These are phyloP conservation scores for Patella ulyssiponensis DNA, from an alignment of 2,888 invertebrate species.

Conservation along the genomic window DNA sequence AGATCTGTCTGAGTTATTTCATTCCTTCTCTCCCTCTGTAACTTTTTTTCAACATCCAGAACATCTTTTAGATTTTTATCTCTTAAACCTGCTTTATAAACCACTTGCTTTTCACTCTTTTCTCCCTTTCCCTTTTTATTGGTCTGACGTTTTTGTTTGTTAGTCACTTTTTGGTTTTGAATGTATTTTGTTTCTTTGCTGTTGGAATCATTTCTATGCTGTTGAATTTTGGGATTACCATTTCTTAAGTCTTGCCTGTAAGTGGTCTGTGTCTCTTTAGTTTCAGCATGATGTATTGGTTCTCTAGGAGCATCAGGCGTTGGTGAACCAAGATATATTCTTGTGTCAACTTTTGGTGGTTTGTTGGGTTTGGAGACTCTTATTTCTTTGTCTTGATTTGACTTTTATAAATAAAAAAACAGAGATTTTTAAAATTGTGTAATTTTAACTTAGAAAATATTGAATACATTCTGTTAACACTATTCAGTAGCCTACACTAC, in stretches of 20 bases:
- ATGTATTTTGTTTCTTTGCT: not conserved
- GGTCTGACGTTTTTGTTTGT: not conserved
- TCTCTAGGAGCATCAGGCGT: conserved; percentile 21
- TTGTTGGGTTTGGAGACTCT: conserved; percentile 27
- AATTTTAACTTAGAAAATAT: no score
- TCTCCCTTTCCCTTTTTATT: not conserved
- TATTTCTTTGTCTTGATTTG: conserved; percentile 31
- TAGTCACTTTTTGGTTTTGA: conserved; percentile 7
- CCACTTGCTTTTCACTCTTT: not conserved
- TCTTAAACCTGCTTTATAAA: conserved; percentile 30
- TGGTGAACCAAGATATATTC: conserved; percentile 37
- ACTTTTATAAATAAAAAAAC: no score
- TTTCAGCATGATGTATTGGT: not conserved
- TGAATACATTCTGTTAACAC: no score
- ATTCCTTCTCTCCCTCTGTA: conserved; percentile 47
- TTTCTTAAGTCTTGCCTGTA: not conserved
- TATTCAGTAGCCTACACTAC: no score
- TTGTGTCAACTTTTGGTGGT: conserved; percentile 51
- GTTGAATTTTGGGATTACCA: not conserved
- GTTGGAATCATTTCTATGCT: not conserved
- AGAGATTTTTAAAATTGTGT: no score
- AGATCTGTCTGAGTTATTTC: conserved; percentile 65
- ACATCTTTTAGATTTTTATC: conserved; percentile 43
- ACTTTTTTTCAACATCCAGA: conserved; percentile 19
- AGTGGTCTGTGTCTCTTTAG: not conserved